Conservation (phyloP, 2,113 vertebrate species). For the Camelus bactrianus region DNA sequence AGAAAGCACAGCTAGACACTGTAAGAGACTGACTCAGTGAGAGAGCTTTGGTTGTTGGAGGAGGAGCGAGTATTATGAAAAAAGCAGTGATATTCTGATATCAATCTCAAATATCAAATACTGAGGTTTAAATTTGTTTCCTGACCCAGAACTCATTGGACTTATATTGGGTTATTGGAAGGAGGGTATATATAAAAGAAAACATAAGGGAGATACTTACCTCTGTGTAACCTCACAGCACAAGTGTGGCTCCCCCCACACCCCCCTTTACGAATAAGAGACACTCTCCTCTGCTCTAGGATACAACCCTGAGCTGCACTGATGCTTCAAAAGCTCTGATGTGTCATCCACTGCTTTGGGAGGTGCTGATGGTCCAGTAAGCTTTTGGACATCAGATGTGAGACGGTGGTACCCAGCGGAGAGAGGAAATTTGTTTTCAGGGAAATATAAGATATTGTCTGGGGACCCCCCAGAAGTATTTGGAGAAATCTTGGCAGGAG, state of each 20-base stretch:
- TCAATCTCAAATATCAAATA: constrained; percentile 8
- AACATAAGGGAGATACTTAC: not conserved
- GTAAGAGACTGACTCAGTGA: not conserved
- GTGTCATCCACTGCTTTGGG: not conserved
- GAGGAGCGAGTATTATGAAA: not conserved
- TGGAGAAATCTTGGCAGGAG: not conserved
- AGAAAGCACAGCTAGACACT: not conserved
- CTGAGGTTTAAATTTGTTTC: constrained; percentile 37
- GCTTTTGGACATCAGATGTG: not conserved
- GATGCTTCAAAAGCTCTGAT: not conserved
- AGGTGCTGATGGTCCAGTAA: not conserved
- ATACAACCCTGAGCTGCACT: not conserved
- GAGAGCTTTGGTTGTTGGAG: not conserved
- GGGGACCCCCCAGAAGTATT: not conserved
- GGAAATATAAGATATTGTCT: not conserved
- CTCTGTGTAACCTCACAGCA: not conserved
- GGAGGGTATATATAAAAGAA: not conserved
- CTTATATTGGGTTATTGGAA: not conserved
- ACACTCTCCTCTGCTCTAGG: not conserved
- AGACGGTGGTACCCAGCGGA: not conserved
- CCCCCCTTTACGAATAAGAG: not conserved
- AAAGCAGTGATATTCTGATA: not conserved
- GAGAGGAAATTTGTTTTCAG: not conserved
- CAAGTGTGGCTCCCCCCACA: not conserved
- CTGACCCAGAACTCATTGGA: not conserved